Evolutionary conservation across 2,113 vertebrate species (phyloP).

Genomic region (Brienomyrus longianalis): DNA sequence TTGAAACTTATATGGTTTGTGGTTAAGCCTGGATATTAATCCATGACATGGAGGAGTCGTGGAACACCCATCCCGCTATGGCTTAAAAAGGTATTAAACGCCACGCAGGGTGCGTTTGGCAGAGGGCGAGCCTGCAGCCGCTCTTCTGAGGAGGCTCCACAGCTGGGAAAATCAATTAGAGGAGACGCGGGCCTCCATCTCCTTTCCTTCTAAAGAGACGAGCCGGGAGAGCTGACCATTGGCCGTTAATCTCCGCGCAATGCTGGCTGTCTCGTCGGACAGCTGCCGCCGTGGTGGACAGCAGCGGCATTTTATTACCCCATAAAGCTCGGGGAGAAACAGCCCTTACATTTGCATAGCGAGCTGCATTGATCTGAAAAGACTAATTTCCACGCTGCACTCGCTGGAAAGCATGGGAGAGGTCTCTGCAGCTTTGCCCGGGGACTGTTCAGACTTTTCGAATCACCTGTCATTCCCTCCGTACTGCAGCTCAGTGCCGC

Average conservation of each 20-base stretch:
- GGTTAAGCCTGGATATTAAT: constrained; percentile 16
- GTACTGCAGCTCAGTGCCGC: neutral
- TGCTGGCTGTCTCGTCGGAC: constrained; percentile 28
- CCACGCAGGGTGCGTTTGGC: constrained; percentile 16
- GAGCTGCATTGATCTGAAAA: constrained; percentile 27
- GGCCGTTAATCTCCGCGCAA: constrained; percentile 29
- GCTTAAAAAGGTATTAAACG: constrained; percentile 32
- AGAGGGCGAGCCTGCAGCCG: constrained; percentile 9
- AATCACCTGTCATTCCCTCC: neutral
- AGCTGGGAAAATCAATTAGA: constrained; percentile 39
- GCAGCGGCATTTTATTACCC: constrained; percentile 38
- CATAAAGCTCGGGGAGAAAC: constrained; percentile 39
- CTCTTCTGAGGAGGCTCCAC: constrained; percentile 10
- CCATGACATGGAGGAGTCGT: constrained; percentile 16
- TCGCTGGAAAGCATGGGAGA: constrained; percentile 1
- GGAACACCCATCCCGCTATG: neutral
- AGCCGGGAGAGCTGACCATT: constrained; percentile 4
- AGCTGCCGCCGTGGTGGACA: constrained; percentile 25
- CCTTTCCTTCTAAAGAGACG: neutral
- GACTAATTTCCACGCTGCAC: constrained; percentile 2
- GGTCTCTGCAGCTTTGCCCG: neutral
- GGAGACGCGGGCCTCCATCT: neutral
- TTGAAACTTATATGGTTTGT: constrained; percentile 26
- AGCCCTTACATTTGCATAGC: constrained; percentile 35
- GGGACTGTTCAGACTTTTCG: neutral